Conservation (phyloP, 1,140 invertebrate species). For the Tetramorium parvispinum region DNA sequence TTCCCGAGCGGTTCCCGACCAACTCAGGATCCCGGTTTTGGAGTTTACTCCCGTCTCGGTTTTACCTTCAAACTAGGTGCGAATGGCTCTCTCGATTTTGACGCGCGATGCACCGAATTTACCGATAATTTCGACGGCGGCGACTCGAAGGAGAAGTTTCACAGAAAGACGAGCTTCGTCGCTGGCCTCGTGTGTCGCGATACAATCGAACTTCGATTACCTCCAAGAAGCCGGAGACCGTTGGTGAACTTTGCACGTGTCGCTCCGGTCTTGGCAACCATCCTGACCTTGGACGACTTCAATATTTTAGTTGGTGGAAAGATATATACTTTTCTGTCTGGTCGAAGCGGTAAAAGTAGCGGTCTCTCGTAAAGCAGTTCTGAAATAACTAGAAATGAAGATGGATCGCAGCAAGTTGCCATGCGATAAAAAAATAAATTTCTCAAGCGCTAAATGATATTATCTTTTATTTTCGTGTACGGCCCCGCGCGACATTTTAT, state of each 20-base stretch:
- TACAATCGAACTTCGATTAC: constrained; percentile 49
- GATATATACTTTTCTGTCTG: background rate
- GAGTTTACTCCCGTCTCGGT: constrained; percentile 36
- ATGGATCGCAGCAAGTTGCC: background rate
- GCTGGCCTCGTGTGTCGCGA: background rate
- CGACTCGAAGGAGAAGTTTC: background rate
- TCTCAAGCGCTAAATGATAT: background rate
- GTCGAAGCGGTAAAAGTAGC: background rate
- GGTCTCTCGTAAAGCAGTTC: background rate
- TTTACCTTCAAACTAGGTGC: constrained; percentile 39
- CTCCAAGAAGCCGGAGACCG: background rate
- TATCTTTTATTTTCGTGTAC: background rate
- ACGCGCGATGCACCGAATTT: constrained; percentile 38
- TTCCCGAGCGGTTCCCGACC: constrained; percentile 15
- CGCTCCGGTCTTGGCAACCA: constrained; percentile 24
- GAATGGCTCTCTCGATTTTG: constrained; percentile 40
- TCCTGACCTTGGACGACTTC: constrained; percentile 49
- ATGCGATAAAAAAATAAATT: background rate
- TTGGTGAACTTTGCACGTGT: constrained; percentile 47
- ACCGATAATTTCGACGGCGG: constrained; percentile 6
- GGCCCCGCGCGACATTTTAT: background rate
- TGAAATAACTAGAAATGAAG: constrained; percentile 7
- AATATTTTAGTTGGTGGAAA: constrained; percentile 29
- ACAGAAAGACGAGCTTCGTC: constrained; percentile 9
- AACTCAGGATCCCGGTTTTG: constrained; percentile 14